Evolutionary conservation across 1,140 invertebrate genomes (phyloP), one percentile per base, ranked within the genome.

Genomic region (Bombus sylvicola): DNA sequence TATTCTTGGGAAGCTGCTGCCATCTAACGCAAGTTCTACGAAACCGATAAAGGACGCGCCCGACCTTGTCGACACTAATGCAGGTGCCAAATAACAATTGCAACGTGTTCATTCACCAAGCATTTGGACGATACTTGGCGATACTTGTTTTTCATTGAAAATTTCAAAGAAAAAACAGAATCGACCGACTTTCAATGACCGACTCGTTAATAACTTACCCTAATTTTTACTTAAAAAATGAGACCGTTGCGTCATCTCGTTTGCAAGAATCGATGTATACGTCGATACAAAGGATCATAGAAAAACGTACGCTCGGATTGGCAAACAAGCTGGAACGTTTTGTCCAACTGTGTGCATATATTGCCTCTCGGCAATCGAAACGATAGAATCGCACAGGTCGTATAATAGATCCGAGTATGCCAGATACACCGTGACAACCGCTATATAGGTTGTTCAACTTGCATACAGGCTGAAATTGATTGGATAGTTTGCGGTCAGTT

Each of bases 21-120:
- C 91, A 92, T 91, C 91, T 92, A 79, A 71, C 90, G 90, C 69
- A 74, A 80, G 28, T 25, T 89, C 22, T 13, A 34, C 37, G 87
- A 90, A 91, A 77, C 83, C 41, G 73, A 87, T 81, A 66, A 82
- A 59, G 31, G 28, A 84, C 31, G 72, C 47, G 69, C 34, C 37
- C 68, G 64, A 68, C 68, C 69, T 84, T 71, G 82, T 82, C 41
- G 84, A 81, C 71, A n/a, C 25, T 57, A 8, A 34, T 12, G 53
- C 34, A 39, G 18, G 3, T 37, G 13, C 28, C 25, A 28, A 3
- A 77, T 28, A 62, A 31, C 25, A 53, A 77, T 28, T 4, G 6
- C 34, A 34, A 18, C 28, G 25, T 25, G 12, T 10, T 12, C 39
- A 5, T 12, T 62, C 18, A 2, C 25, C 18, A 28, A 37, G 22